These are phyloP conservation scores for Meloidogyne exigua DNA, from an alignment of 1,140 invertebrate species.

Conservation along the genomic window DNA sequence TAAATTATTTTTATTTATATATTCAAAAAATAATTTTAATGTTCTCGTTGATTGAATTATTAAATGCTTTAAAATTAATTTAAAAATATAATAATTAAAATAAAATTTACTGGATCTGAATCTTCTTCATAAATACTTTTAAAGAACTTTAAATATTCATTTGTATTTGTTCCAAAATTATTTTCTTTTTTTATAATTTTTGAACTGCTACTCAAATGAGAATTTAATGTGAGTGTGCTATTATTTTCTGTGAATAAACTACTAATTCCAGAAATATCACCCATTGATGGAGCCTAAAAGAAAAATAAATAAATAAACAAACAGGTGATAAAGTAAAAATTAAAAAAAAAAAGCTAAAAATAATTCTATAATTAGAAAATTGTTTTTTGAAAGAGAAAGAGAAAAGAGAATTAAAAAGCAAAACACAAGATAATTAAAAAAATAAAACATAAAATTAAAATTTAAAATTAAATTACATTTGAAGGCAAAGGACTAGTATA, in stretches of 20 bases:
- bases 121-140: neutral
- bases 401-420: no score
- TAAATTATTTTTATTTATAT: neutral
- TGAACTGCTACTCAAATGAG: conserved; percentile 17
- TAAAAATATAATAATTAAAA: no score
- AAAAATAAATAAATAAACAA: neutral
- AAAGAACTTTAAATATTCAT: neutral
- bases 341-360: no score
- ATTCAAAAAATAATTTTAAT: conserved; percentile 1
- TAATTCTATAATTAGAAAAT: no score
- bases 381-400: no score
- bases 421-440: neutral
- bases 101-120: no score
- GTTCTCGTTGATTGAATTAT: neutral
- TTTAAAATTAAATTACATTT: neutral
- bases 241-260: conserved; percentile 9
- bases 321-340: neutral
- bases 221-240: conserved; percentile 19
- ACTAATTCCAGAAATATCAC: conserved; percentile 23
- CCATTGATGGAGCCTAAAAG: conserved; percentile 18
- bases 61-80: conserved; percentile 7
- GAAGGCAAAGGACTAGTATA: conserved; percentile 19
- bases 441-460: neutral
- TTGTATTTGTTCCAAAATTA: neutral
- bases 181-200: conserved; percentile 1